Percentiles rank a stretch among this genome's conserved stretches.
These are phyloP conservation scores for Coregonus clupeaformis DNA, from an alignment of 2,113 vertebrate genomes.

Conservation along the genomic window DNA sequence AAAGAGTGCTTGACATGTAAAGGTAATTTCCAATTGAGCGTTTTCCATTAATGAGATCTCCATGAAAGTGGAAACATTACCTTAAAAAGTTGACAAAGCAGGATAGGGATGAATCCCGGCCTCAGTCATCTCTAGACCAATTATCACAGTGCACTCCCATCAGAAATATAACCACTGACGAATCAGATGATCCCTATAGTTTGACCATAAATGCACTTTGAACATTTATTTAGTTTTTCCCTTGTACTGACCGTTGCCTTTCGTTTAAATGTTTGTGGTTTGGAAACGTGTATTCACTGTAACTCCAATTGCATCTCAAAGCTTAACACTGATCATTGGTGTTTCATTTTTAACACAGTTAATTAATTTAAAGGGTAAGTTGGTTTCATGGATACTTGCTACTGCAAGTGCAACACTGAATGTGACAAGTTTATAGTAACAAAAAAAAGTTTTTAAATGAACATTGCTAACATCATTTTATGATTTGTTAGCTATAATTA, in stretches of 20 bases:
- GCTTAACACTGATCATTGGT: neutral
- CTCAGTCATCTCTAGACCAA: neutral
- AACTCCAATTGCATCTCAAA: conserved; percentile 21
- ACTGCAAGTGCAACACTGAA: neutral
- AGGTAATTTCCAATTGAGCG: no score
- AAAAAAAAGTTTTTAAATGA: neutral
- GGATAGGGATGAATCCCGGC: no score
- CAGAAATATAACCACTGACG: conserved; percentile 15
- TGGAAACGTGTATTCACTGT: conserved; percentile 26
- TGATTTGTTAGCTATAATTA: neutral
- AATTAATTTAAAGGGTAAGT: no score
- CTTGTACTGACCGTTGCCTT: neutral
- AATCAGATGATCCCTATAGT: conserved; percentile 19
- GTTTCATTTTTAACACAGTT: neutral
- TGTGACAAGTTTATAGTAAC: neutral
- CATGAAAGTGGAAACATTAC: no score
- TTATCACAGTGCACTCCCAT: conserved; percentile 14
- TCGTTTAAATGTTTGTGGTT: conserved; percentile 10
- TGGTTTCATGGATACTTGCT: neutral
- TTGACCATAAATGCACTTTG: conserved; percentile 63
- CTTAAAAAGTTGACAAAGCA: no score
- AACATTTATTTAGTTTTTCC: conserved; percentile 12
- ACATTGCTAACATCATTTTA: neutral
- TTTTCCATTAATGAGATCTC: no score
- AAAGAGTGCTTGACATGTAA: no score